Conservation (phyloP, 30 jellyfish, hydroid and myxozoan species). For the Hydractinia echinata region DNA sequence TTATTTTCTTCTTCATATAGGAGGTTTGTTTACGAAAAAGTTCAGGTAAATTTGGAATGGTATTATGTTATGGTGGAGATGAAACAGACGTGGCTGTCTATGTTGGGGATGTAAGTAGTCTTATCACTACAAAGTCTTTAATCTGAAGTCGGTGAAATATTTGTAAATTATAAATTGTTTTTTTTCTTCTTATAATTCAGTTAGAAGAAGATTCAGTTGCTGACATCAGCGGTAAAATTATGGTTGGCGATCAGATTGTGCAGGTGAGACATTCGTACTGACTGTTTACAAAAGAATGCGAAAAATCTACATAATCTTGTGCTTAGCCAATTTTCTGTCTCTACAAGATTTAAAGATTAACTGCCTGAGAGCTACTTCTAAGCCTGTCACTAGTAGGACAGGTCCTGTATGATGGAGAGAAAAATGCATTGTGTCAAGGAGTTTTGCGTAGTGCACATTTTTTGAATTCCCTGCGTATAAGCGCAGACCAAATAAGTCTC, state of each 20-base stretch:
- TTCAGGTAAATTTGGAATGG: slow-evolving; percentile 53
- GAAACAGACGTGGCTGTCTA: slow-evolving; percentile 79
- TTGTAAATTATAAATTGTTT: background rate
- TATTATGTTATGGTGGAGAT: slow-evolving; percentile 77
- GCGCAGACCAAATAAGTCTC: no score
- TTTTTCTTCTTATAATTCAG: slow-evolving; percentile 25
- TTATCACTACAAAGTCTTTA: background rate
- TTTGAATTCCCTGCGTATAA: no score
- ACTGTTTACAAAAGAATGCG: no score
- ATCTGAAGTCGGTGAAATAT: background rate
- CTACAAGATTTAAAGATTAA: no score
- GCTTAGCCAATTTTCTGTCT: no score
- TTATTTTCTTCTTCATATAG: slow-evolving; percentile 30
- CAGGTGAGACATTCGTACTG: slow-evolving; percentile 35
- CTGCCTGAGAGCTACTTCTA: no score
- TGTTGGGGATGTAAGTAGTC: slow-evolving; percentile 65
- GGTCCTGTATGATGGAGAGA: no score
- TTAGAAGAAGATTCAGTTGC: slow-evolving; percentile 51
- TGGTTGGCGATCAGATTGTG: slow-evolving; percentile 75
- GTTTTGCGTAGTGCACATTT: no score
- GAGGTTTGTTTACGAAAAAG: slow-evolving; percentile 49
- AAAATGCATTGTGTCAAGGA: no score
- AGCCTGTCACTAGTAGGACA: no score
- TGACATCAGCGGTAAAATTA: slow-evolving; percentile 47
- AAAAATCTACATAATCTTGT: no score